phyloP scores from a whole-genome alignment of 2,888 invertebrate species.

The Stenurella melanura region DNA sequence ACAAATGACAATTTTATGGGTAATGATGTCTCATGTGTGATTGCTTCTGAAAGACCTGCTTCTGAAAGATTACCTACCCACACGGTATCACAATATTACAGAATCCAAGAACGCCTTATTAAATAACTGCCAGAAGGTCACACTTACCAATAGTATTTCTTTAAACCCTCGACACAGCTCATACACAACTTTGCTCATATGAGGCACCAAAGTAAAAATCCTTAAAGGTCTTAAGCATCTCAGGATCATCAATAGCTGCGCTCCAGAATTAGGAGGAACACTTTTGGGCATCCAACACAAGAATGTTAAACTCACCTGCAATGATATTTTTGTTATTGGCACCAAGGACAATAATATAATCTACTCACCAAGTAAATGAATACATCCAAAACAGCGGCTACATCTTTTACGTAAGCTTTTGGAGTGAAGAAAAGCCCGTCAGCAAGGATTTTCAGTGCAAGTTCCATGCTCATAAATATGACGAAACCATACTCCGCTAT shows the following conservation, averaged over 20 bases:
- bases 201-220: conserved; percentile 98
- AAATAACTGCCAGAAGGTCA: background rate
- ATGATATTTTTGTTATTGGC: background rate
- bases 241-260: conserved; percentile 96
- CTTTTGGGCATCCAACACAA: conserved; percentile 96
- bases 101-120: too few relatives aligned
- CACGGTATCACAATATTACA: too few relatives aligned
- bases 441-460: conserved; percentile 95
- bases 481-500: conserved; percentile 98
- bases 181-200: conserved; percentile 99
- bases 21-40: background rate
- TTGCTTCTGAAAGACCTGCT: background rate
- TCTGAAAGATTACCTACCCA: too few relatives aligned
- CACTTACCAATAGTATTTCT: conserved; percentile 92
- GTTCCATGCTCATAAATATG: conserved; percentile 97
- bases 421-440: conserved; percentile 99
- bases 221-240: conserved; percentile 96
- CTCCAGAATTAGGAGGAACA: conserved; percentile 94
- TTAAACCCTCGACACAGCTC: conserved; percentile 99
- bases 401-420: conserved; percentile 98
- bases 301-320: conserved; percentile 94
- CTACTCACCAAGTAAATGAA: conserved; percentile 90
- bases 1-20: too few relatives aligned
- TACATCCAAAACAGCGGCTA: conserved; percentile 96
- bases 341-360: background rate